phyloP scores from a whole-genome alignment of 2,797 vertebrate genomes.

The Acanthiza pusilla region DNA sequence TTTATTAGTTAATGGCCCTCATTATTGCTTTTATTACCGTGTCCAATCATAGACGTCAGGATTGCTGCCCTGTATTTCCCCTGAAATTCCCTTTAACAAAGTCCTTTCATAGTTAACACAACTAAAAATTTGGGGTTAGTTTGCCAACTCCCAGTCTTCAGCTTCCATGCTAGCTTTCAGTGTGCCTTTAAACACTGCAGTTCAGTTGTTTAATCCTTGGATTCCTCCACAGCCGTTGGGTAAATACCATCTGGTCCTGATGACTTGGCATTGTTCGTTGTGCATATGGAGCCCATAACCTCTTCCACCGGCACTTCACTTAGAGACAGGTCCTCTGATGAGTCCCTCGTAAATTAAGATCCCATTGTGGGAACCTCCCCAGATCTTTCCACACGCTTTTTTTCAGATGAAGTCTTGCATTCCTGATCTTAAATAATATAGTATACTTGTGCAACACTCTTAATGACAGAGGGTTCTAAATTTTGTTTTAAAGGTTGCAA shows the following conservation, averaged over 20 bases:
- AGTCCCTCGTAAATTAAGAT: conserved; percentile 17
- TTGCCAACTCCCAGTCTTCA: neutral
- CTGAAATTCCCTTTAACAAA: neutral
- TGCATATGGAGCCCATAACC: conserved; percentile 19
- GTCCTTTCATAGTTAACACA: neutral
- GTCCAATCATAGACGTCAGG: fast-evolving
- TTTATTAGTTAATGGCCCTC: neutral
- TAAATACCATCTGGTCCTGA: neutral
- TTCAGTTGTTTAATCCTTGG: neutral
- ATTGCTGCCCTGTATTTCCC: neutral
- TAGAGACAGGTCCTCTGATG: conserved; percentile 4
- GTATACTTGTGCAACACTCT: neutral
- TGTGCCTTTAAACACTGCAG: neutral
- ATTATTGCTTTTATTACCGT: neutral
- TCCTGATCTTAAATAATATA: neutral
- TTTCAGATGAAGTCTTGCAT: neutral
- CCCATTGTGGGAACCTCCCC: neutral
- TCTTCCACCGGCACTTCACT: neutral
- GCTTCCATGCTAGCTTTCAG: neutral
- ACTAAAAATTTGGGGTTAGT: neutral
- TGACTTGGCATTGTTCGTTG: neutral
- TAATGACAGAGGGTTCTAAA: neutral
- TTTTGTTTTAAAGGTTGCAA: neutral
- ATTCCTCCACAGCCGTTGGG: neutral
- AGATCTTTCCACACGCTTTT: neutral